A percentile compares a stretch with the other conserved stretches of the same genome.
Evolutionary conservation across 2,888 invertebrate genomes (phyloP).

Genomic region (Rotaria socialis): DNA sequence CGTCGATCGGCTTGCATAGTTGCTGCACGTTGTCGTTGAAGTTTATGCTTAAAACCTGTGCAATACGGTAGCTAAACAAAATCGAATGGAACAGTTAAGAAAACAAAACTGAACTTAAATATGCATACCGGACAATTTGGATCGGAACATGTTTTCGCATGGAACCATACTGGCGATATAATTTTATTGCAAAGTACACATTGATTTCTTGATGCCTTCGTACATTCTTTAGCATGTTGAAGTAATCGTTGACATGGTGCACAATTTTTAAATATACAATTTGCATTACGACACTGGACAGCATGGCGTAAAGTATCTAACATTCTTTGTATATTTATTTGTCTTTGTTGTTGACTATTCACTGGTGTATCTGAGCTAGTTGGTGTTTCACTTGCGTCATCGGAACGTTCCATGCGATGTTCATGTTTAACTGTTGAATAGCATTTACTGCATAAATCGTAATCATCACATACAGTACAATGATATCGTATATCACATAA

Average conservation of each 20-base stretch:
- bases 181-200: constrained; percentile 41
- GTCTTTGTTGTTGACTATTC: neutral
- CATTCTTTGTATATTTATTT: neutral
- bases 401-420: constrained; percentile 79
- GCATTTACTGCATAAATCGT: constrained; percentile 91
- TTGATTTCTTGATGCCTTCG: constrained; percentile 36
- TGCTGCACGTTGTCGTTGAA: constrained; percentile 33
- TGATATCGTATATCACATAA: constrained; percentile 94
- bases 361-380: constrained; percentile 52
- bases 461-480: constrained; percentile 93
- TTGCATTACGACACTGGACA: constrained; percentile 94
- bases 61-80: neutral
- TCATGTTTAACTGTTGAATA: constrained; percentile 87
- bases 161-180: constrained; percentile 37
- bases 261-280: constrained; percentile 86
- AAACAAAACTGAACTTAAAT: neutral
- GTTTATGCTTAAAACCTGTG: neutral
- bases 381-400: constrained; percentile 27
- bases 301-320: constrained; percentile 71
- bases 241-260: constrained; percentile 99
- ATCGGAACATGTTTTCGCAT: constrained; percentile 44
- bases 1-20: constrained; percentile 14
- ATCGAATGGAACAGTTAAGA: neutral
- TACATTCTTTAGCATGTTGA: constrained; percentile 89
- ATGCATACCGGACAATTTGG: constrained; percentile 41